Base-by-base conservation (phyloP, 2,797 vertebrate genomes). In the Melanotaenia boesemani region DNA sequence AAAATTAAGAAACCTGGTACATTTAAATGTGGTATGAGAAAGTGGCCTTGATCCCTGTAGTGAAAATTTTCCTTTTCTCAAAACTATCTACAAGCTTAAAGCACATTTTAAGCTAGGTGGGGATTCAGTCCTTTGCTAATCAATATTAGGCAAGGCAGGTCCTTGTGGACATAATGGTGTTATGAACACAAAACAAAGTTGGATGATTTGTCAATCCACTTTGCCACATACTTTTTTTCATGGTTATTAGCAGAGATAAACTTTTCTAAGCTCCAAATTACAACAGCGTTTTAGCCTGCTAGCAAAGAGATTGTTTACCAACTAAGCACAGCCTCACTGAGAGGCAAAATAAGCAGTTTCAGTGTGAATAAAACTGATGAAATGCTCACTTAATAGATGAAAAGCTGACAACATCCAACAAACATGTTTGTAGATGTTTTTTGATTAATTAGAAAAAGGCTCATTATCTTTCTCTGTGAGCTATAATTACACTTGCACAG, bases 391-490 rank as follows among this genome's bases (percentile, higher is more conserved):
- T 85, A 82, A 82, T 67, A 65, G 62, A 24, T 63, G 24, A 59
- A 22, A 46, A 55, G 44, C 28, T 34, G 70, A 77, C 26, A 56
- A 15, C 12, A 16, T 56, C 61, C 68, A 71, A 74, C 63, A 41
- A 30, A 74, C 18, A 59, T 55, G 44, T 75, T 76, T 39, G 48
- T 32, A 65, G 52, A 59, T 74, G 41, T 28, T 76, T 32, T 72
- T 39, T 64, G 46, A 69, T 63, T 68, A 46, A 13, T 36, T 8
- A 70, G 50, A 66, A 46, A 66, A 59, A 76, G 32, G 67, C 70
- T 78, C 44, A 74, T 72, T 62, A 76, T 67, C 63, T 62, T 83
- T 83, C 87, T 82, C 90, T 90, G 89, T 90, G 93, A 94, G 93
- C 91, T 86, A 62, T 57, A 37, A 34, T 62, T 67, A 65, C 57